phyloP scores from a whole-genome alignment of 2,113 vertebrate species.

The Bombycilla garrulus region DNA sequence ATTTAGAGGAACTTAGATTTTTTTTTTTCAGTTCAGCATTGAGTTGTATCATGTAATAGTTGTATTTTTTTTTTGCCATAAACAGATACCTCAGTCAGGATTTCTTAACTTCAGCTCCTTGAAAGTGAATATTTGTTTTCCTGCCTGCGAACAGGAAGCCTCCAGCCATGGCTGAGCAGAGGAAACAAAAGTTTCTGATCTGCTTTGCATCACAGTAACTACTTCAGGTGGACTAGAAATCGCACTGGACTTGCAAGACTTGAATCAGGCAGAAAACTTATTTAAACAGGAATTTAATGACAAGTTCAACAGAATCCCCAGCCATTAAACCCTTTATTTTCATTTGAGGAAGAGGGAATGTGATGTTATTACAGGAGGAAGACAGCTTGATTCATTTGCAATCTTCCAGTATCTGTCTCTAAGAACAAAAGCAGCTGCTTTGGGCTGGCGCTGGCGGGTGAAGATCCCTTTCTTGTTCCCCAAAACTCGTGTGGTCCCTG shows the following conservation, averaged over 20 bases:
- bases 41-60: not conserved
- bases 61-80: not conserved
- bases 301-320: not conserved
- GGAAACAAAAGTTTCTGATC: not conserved
- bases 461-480: slow-evolving; percentile 97
- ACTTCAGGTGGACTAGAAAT: not conserved
- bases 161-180: not conserved
- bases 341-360: slow-evolving; percentile 60
- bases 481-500: slow-evolving; percentile 79
- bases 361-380: slow-evolving; percentile 70
- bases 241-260: slow-evolving; percentile 15
- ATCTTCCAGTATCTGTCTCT: slow-evolving; percentile 92
- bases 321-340: slow-evolving; percentile 28
- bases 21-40: not conserved
- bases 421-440: slow-evolving; percentile 86
- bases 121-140: not conserved
- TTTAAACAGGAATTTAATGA: slow-evolving; percentile 26
- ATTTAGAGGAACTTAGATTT: not conserved
- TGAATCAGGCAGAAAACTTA: not conserved
- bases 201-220: not conserved
- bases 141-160: not conserved
- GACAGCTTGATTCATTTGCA: slow-evolving; percentile 83
- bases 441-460: slow-evolving; percentile 91
- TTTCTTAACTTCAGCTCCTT: slow-evolving; percentile 30
- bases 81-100: slow-evolving; percentile 53